Evolutionary conservation across 1,140 invertebrate species (phyloP).

Genomic region (Bombus pascuorum): DNA sequence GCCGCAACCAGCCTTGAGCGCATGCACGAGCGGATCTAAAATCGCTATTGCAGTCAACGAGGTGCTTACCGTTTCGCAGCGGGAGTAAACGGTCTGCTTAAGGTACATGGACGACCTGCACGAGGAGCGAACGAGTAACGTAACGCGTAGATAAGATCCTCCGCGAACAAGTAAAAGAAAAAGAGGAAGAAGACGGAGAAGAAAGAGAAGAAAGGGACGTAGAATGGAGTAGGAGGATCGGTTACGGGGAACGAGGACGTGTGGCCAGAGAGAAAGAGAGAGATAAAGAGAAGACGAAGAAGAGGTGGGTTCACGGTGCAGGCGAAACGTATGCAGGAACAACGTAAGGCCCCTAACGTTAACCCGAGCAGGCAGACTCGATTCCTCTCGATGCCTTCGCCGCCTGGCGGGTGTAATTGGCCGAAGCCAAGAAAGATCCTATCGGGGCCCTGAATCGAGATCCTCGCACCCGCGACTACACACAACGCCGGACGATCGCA

Average conservation of each 20-base stretch:
- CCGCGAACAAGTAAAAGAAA: conserved; percentile 15
- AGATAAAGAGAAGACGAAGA: background rate
- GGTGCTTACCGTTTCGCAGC: conserved; percentile 64
- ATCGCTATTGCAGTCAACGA: conserved; percentile 68
- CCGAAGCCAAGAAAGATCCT: conserved; percentile 68
- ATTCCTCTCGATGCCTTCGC: conserved; percentile 45
- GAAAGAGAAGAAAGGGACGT: background rate
- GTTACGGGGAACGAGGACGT: background rate
- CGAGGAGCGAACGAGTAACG: conserved; percentile 63
- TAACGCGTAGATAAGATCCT: conserved; percentile 74
- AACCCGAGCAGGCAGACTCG: conserved; percentile 59
- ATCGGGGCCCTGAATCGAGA: conserved; percentile 70
- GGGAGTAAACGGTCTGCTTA: conserved; percentile 61
- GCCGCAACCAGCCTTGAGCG: background rate
- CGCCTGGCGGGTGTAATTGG: conserved; percentile 72
- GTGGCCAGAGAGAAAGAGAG: background rate
- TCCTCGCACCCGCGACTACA: conserved; percentile 69
- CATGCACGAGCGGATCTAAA: conserved; percentile 58
- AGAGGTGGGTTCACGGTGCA: conserved; percentile 52
- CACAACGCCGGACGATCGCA: conserved; percentile 48
- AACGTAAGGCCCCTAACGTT: conserved; percentile 57
- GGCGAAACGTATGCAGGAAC: conserved; percentile 70
- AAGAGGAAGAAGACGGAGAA: background rate
- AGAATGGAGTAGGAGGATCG: background rate
- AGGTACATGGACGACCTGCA: conserved; percentile 56